Conservation (phyloP, 2,113 vertebrate species). For the Brachionichthys hirsutus region DNA sequence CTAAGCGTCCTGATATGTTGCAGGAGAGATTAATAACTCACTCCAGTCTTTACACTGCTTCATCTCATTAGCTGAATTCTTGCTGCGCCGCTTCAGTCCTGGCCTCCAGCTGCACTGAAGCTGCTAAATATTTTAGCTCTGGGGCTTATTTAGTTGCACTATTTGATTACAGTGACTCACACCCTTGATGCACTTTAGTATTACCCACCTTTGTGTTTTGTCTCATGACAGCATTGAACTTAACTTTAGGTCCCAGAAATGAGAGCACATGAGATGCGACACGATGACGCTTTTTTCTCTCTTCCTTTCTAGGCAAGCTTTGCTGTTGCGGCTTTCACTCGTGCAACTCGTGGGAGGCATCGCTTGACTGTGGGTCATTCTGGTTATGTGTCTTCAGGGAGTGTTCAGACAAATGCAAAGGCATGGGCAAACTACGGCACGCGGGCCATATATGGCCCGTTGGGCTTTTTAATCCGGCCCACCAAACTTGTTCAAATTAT, state of each 20-base stretch:
- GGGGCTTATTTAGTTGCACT: conserved; percentile 39
- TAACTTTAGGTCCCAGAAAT: conserved; percentile 12
- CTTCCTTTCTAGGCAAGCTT: neutral
- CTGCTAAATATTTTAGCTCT: conserved; percentile 58
- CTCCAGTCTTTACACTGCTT: neutral
- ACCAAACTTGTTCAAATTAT: too few relatives aligned
- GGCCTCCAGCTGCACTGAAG: conserved; percentile 26
- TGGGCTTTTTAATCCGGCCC: too few relatives aligned
- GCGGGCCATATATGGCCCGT: too few relatives aligned
- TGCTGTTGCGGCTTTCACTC: neutral
- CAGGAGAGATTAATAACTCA: too few relatives aligned
- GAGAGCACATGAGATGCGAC: neutral
- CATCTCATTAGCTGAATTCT: conserved; percentile 29
- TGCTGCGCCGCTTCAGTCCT: conserved; percentile 15
- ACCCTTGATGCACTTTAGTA: neutral
- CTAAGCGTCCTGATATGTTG: too few relatives aligned
- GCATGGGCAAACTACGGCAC: too few relatives aligned
- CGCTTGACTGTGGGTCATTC: neutral
- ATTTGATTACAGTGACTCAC: conserved; percentile 12
- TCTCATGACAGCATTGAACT: conserved; percentile 11
- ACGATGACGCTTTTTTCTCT: conserved; percentile 15
- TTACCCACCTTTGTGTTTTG: conserved; percentile 15
- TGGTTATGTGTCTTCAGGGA: neutral
- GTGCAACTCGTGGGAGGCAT: neutral
- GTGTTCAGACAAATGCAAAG: neutral